A percentile compares a stretch with the other conserved stretches of the same genome.
Evolutionary conservation across 2,113 vertebrate species (phyloP).

Genomic region (Chamaetylas fuelleborni): DNA sequence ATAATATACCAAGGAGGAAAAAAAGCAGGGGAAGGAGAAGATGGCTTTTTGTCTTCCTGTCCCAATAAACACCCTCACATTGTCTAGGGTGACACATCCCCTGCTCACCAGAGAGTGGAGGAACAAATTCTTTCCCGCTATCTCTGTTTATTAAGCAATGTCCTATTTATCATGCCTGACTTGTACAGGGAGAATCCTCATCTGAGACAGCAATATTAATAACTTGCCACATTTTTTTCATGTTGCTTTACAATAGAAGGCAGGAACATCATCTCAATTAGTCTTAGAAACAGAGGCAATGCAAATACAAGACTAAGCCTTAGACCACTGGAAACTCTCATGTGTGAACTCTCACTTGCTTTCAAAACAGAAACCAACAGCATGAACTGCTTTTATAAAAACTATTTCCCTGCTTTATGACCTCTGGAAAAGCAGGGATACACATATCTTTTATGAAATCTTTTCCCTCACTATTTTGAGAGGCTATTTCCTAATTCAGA

Average conservation of each 20-base stretch:
- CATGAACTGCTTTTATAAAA: neutral
- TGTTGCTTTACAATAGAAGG: neutral
- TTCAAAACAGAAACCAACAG: neutral
- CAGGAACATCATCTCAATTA: neutral
- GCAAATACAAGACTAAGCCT: neutral
- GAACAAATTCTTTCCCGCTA: neutral
- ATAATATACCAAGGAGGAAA: neutral
- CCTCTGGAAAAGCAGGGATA: neutral
- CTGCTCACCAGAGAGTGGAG: neutral
- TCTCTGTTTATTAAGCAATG: neutral
- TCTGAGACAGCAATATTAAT: neutral
- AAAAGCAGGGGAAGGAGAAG: neutral
- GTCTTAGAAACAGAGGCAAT: neutral
- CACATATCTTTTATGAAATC: neutral
- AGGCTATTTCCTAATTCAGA: neutral
- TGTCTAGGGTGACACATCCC: neutral
- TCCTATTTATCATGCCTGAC: neutral
- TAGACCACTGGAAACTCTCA: neutral
- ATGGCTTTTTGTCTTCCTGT: neutral
- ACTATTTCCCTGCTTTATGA: neutral
- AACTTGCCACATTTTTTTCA: neutral
- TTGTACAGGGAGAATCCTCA: neutral
- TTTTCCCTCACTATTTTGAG: neutral
- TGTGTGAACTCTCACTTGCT: rapidly evolving
- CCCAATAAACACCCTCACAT: neutral